Conservation (phyloP, 2,797 vertebrate genomes). For the Tragelaphus oryx region DNA sequence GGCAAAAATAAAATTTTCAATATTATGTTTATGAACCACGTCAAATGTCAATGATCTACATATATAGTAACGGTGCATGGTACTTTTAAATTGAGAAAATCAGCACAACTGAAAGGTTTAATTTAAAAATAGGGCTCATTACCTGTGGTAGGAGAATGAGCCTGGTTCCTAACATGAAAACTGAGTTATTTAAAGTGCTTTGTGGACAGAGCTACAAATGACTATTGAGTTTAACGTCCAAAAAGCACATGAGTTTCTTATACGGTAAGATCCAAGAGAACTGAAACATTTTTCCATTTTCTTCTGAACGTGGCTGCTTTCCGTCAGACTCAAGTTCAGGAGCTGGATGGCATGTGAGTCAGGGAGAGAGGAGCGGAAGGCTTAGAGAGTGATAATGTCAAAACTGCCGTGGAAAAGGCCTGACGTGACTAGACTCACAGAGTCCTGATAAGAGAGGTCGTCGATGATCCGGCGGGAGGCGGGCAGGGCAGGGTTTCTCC, state of each 20-base stretch:
- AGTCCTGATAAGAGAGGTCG: neutral
- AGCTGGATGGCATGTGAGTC: neutral
- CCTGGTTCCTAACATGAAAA: neutral
- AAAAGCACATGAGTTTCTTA: conserved; percentile 39
- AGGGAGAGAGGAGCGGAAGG: neutral
- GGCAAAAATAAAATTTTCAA: neutral
- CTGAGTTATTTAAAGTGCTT: neutral
- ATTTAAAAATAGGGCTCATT: conserved; percentile 41
- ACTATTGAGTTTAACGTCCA: neutral
- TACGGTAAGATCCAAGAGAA: neutral
- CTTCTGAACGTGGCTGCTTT: conserved; percentile 4
- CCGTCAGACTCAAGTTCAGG: neutral
- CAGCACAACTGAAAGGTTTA: conserved; percentile 30
- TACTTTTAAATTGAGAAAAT: conserved; percentile 44
- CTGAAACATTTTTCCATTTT: neutral
- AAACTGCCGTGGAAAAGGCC: neutral
- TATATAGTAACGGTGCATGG: neutral
- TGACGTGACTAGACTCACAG: neutral
- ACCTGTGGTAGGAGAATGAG: neutral
- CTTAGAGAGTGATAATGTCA: fast-evolving
- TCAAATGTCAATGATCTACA: neutral
- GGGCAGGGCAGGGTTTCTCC: neutral
- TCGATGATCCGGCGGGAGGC: neutral
- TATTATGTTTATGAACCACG: neutral
- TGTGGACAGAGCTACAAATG: conserved; percentile 25